phyloP scores from a whole-genome alignment of 2,113 vertebrate species.

The Neopipo cinnamomea region DNA sequence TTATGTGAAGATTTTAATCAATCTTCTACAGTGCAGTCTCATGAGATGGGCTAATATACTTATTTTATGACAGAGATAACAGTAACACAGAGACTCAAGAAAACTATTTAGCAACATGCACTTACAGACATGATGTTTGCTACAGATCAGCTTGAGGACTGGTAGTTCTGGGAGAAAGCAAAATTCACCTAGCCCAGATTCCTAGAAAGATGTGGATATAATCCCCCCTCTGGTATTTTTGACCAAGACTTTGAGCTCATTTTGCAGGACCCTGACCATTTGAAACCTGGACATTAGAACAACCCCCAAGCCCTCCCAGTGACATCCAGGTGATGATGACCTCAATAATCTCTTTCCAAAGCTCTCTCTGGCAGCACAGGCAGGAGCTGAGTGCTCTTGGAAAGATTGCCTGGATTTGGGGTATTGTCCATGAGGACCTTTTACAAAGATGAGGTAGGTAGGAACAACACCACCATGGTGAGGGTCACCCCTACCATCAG shows the following conservation, averaged over 20 bases:
- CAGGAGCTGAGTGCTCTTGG: neutral
- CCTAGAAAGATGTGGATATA: neutral
- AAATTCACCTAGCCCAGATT: neutral
- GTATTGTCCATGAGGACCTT: neutral
- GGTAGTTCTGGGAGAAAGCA: neutral
- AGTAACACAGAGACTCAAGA: neutral
- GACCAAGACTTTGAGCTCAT: neutral
- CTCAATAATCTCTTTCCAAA: neutral
- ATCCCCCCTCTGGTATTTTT: neutral
- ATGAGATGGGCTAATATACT: neutral
- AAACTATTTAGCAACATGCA: neutral
- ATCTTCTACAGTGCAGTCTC: neutral
- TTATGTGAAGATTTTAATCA: neutral
- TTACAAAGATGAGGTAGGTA: neutral
- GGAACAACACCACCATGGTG: fast-evolving
- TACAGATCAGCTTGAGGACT: neutral
- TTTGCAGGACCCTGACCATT: neutral
- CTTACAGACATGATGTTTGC: neutral
- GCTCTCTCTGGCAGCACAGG: neutral
- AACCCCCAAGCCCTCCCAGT: neutral
- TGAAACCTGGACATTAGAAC: neutral
- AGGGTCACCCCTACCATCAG: neutral
- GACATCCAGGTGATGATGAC: fast-evolving
- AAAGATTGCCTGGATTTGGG: neutral
- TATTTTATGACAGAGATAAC: neutral